A percentile compares a stretch with the other conserved stretches of the same genome.
phyloP scores from a whole-genome alignment of 2,888 invertebrate genomes.

The Erannis defoliaria region DNA sequence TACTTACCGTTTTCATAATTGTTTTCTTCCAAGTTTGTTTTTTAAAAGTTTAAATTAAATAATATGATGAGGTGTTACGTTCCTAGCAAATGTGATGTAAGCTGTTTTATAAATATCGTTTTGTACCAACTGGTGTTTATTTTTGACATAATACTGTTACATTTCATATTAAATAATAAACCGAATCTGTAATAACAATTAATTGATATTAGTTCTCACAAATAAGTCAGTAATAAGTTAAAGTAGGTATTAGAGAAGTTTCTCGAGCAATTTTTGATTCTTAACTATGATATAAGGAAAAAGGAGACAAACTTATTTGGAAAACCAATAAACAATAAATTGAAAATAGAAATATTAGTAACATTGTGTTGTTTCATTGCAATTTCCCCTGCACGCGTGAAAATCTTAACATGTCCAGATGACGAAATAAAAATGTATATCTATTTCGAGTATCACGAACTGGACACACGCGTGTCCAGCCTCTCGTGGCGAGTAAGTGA shows the following conservation, averaged over 20 bases:
- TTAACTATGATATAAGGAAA: conserved; percentile 75
- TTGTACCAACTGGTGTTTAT: conserved; percentile 13
- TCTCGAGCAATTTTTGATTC: conserved; percentile 80
- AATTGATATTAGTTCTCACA: conserved; percentile 57
- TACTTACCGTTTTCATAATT: neutral
- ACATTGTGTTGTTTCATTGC: conserved; percentile 56
- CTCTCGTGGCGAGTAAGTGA: no score
- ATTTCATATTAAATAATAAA: conserved; percentile 34
- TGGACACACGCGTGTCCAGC: no score
- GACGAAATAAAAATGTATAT: no score
- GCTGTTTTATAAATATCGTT: conserved; percentile 34
- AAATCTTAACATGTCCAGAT: neutral
- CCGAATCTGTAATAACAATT: conserved; percentile 36
- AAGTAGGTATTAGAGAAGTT: conserved; percentile 79
- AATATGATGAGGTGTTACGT: conserved; percentile 25
- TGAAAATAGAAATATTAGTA: conserved; percentile 84
- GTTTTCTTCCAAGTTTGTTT: neutral
- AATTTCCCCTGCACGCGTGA: neutral
- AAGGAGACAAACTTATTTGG: conserved; percentile 78
- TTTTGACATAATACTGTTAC: conserved; percentile 20
- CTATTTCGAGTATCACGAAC: neutral
- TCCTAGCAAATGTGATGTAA: conserved; percentile 50
- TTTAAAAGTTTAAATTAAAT: neutral
- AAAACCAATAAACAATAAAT: conserved; percentile 84
- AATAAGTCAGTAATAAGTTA: conserved; percentile 73